Conservation (phyloP, 2,888 invertebrate species). For the Disparrhopalites patrizii region DNA sequence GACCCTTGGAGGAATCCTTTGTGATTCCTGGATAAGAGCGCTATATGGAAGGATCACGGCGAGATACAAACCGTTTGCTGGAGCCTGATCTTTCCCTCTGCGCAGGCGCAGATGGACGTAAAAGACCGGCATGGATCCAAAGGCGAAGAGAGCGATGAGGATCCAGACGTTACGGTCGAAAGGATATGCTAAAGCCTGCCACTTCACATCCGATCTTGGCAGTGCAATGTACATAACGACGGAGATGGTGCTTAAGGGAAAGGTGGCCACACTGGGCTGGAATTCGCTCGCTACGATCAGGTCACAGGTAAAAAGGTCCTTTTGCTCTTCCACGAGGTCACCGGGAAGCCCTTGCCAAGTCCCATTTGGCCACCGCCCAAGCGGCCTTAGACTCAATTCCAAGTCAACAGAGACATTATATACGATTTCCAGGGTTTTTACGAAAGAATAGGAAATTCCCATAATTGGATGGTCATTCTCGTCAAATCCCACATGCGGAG, state of each 20-base stretch:
- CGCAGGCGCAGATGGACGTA: neutral
- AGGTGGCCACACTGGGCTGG: no score
- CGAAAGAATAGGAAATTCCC: neutral
- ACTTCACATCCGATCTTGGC: neutral
- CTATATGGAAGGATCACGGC: neutral
- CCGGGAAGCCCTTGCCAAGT: constrained; percentile 11
- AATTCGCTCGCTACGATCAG: no score
- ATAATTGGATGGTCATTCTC: neutral
- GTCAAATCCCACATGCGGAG: neutral
- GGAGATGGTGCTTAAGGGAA: no score
- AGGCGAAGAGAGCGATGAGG: neutral
- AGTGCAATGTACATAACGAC: no score
- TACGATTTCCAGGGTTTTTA: neutral
- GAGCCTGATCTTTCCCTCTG: neutral
- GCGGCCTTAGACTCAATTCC: no score
- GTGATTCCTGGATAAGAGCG: neutral
- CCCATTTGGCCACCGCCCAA: constrained; percentile 12
- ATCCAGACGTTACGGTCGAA: constrained; percentile 10
- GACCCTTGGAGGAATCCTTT: neutral
- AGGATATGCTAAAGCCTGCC: constrained; percentile 7
- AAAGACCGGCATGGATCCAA: neutral
- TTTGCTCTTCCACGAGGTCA: neutral
- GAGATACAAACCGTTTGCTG: neutral
- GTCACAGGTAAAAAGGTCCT: neutral
- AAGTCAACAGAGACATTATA: neutral